These are phyloP conservation scores for Synodontis membranacea DNA, from an alignment of 2,113 vertebrate genomes.

Conservation along the genomic window DNA sequence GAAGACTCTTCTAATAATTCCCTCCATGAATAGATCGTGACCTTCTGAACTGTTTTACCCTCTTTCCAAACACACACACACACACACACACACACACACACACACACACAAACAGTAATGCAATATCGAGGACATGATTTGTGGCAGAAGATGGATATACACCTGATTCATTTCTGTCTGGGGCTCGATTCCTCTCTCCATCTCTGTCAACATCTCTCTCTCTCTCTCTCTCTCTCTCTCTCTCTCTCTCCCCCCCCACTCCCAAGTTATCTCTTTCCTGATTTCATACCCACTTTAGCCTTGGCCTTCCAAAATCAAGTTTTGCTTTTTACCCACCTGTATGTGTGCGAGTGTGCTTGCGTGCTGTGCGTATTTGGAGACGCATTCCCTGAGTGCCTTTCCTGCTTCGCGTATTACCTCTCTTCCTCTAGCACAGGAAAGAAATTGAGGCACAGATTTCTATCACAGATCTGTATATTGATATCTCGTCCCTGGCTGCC, in stretches of 20 bases:
- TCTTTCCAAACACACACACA: not conserved
- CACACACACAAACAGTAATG: not conserved
- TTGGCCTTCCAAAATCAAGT: slow-evolving; percentile 11
- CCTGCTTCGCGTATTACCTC: slow-evolving; percentile 10
- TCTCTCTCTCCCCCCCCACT: not conserved
- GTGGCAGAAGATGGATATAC: slow-evolving; percentile 15
- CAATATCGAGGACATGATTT: not conserved
- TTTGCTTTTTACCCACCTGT: not conserved
- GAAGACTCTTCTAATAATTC: not conserved
- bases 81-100: not conserved
- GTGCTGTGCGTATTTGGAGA: slow-evolving; percentile 4
- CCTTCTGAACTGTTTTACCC: not conserved
- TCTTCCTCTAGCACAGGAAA: not conserved
- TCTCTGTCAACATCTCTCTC: not conserved
- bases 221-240: not conserved
- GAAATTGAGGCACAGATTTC: slow-evolving; percentile 20
- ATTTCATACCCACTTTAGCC: slow-evolving; percentile 15
- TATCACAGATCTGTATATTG: slow-evolving; percentile 38
- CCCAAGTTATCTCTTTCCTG: not conserved
- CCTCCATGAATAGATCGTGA: not conserved
- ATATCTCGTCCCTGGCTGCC: slow-evolving; percentile 10
- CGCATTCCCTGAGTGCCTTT: slow-evolving; percentile 5
- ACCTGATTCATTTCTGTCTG: not conserved
- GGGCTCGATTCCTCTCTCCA: not conserved
- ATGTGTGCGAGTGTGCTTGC: not conserved